Evolutionary conservation across 1,140 invertebrate genomes (phyloP).

Genomic region (Dysdera silvatica): DNA sequence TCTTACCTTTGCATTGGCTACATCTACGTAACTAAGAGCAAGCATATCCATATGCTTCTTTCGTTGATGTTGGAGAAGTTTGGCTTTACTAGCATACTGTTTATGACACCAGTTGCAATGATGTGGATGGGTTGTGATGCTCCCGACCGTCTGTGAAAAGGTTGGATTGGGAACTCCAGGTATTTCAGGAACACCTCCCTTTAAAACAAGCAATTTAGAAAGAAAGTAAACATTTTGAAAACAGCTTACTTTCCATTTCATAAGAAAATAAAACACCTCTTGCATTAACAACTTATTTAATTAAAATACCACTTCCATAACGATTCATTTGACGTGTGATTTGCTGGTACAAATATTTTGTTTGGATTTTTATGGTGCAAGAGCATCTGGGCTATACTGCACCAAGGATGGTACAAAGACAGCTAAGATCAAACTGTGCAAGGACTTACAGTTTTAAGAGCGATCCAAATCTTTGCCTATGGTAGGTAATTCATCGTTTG

Average conservation of each 20-base stretch:
- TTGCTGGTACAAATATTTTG: no score
- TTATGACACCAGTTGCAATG: conserved; percentile 73
- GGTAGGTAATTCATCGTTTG: no score
- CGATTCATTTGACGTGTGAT: no score
- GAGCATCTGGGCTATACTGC: no score
- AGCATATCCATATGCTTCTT: conserved; percentile 59
- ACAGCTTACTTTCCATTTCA: background rate
- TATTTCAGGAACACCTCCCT: conserved; percentile 44
- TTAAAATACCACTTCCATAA: no score
- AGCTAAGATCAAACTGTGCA: no score
- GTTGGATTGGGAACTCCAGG: conserved; percentile 53
- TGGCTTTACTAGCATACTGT: conserved; percentile 73
- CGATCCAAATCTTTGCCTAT: no score
- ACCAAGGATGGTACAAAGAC: no score
- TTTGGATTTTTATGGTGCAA: no score
- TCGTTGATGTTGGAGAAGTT: conserved; percentile 69
- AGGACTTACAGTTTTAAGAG: no score
- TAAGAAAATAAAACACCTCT: no score
- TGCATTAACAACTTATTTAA: no score
- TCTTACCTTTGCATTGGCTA: background rate
- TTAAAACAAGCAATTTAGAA: background rate
- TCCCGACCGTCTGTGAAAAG: conserved; percentile 63
- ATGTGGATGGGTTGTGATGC: conserved; percentile 63
- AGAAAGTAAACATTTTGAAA: background rate
- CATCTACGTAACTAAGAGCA: conserved; percentile 24